A percentile compares a stretch with the other conserved stretches of the same genome.
Conservation (phyloP, 2,888 invertebrate species). For the Drosophila merina region DNA sequence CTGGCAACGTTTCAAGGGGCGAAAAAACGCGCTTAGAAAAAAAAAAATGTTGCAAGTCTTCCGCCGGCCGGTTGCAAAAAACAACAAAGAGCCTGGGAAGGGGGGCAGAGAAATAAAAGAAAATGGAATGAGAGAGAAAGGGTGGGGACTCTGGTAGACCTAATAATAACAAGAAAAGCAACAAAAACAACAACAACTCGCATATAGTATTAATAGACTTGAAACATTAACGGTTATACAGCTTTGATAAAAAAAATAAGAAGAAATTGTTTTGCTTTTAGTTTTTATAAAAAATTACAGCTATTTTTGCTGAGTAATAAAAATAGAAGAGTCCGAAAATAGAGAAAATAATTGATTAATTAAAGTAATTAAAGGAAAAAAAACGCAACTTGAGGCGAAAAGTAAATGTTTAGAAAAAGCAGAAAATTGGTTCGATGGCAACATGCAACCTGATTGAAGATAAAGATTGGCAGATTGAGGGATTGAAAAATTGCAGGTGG, state of each 20-base stretch:
- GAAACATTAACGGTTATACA: constrained; percentile 48
- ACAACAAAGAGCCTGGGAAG: constrained; percentile 8
- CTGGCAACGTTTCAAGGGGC: constrained; percentile 52
- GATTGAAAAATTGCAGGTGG: constrained; percentile 20
- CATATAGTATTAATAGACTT: constrained; percentile 67
- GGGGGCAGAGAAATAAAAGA: neutral
- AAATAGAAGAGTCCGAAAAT: neutral
- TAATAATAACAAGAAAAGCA: constrained; percentile 61
- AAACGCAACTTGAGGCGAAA: neutral
- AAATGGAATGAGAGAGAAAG: constrained; percentile 3
- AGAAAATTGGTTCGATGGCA: constrained; percentile 14
- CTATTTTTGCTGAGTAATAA: neutral
- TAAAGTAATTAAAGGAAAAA: neutral
- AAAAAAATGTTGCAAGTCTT: constrained; percentile 63
- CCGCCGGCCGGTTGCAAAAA: constrained; percentile 39
- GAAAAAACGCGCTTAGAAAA: constrained; percentile 15
- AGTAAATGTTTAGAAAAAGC: neutral
- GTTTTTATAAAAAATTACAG: too few species aligned
- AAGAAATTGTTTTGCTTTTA: neutral
- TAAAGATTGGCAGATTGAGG: neutral
- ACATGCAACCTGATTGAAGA: constrained; percentile 26
- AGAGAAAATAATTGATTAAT: neutral
- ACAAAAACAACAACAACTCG: constrained; percentile 18
- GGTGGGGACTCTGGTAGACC: constrained; percentile 28
- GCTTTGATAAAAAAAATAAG: neutral